Conservation (phyloP, 2,888 invertebrate species). For the Piscicola geometra region DNA sequence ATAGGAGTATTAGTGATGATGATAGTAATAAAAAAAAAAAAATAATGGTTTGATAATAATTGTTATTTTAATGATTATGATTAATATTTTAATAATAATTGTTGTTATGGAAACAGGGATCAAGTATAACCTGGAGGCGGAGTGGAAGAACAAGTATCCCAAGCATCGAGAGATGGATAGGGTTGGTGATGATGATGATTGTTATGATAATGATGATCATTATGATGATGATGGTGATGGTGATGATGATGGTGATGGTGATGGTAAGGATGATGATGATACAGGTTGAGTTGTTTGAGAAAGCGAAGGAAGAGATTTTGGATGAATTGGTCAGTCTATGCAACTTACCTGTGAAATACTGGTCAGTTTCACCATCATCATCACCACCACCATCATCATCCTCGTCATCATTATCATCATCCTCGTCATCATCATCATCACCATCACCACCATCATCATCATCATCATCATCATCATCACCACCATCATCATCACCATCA, state of each 20-base stretch:
- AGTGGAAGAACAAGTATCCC: constrained; percentile 99
- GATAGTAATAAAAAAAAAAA: too few relatives aligned
- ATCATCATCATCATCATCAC: constrained; percentile 22
- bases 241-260: not conserved
- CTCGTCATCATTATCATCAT: constrained; percentile 10
- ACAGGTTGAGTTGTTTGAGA: not conserved
- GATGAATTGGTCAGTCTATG: not conserved
- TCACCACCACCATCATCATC: not conserved
- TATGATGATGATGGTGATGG: not conserved
- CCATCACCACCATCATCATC: constrained; percentile 17
- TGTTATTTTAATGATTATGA: not conserved
- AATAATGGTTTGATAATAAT: too few relatives aligned
- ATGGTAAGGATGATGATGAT: too few relatives aligned
- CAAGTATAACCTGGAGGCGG: constrained; percentile 93
- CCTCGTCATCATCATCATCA: not conserved
- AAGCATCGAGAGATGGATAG: constrained; percentile 86
- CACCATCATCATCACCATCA: constrained; percentile 20
- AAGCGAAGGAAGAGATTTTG: not conserved
- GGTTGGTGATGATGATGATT: constrained; percentile 46
- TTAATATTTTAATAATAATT: not conserved
- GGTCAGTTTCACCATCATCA: not conserved
- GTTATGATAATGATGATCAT: not conserved
- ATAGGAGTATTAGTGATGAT: not conserved
- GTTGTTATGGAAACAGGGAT: constrained; percentile 55
- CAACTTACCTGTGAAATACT: not conserved